Evolutionary conservation across 1,140 invertebrate species (phyloP).

Genomic region (Elymnias hypermnestra): DNA sequence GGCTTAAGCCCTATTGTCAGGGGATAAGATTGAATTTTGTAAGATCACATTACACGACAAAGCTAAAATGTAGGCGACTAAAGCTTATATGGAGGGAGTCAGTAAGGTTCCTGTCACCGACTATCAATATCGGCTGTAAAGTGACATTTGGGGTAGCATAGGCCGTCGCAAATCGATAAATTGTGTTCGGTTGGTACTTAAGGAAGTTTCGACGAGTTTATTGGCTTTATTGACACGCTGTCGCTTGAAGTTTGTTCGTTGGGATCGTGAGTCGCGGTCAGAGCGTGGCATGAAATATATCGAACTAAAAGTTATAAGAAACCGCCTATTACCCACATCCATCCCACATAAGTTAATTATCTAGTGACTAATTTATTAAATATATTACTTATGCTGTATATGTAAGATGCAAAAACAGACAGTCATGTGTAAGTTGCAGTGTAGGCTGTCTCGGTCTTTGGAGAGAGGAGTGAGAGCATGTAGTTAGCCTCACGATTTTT

Average conservation of each 20-base stretch:
- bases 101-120: constrained; percentile 52
- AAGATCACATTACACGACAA: constrained; percentile 1
- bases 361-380: no score
- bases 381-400: not conserved
- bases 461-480: no score
- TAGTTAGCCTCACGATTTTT: no score
- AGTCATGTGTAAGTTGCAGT: no score
- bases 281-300: not conserved
- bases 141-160: constrained; percentile 65
- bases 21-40: constrained; percentile 30
- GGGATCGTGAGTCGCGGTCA: constrained; percentile 16
- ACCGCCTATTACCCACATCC: no score
- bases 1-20: constrained; percentile 10
- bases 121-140: constrained; percentile 69
- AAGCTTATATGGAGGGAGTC: constrained; percentile 44
- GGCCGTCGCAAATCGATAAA: constrained; percentile 66
- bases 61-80: constrained; percentile 23
- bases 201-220: constrained; percentile 60
- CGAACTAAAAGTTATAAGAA: no score
- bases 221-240: constrained; percentile 61
- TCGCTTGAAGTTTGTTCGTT: constrained; percentile 33
- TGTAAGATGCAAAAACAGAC: no score
- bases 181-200: constrained; percentile 59
- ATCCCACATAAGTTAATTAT: no score
- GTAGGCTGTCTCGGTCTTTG: no score